A percentile compares a stretch with the other conserved stretches of the same genome.
These are phyloP conservation scores for Malurus elegans DNA, from an alignment of 2,113 vertebrate genomes.

Conservation along the genomic window DNA sequence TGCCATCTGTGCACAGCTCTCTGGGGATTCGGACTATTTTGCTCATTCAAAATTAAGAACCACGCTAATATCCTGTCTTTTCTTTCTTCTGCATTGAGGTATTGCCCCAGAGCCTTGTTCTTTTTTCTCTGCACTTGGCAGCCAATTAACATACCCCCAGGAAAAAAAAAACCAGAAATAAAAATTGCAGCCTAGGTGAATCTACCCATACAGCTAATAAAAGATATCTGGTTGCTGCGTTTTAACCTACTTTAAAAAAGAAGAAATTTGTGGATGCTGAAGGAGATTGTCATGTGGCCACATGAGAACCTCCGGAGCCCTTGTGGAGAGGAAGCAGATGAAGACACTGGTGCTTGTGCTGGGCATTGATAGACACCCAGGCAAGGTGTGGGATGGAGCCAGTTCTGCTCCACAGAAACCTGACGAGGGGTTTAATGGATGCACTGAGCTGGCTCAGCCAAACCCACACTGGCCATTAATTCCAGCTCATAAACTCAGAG, in stretches of 20 bases:
- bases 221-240: not conserved
- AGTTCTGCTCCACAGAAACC: not conserved
- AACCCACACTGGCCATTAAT: not conserved
- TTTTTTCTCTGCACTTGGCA: not conserved
- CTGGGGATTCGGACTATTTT: not conserved
- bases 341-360: not conserved
- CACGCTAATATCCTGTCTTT: not conserved
- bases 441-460: not conserved
- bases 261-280: not conserved
- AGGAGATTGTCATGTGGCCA: not conserved
- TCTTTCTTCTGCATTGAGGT: not conserved
- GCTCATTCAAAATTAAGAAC: not conserved
- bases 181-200: not conserved
- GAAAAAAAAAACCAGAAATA: not conserved
- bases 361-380: not conserved
- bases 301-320: not conserved
- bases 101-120: not conserved
- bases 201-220: not conserved
- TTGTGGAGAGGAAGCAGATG: not conserved
- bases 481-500: not conserved
- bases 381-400: not conserved
- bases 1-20: not conserved
- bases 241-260: not conserved
- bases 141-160: not conserved
- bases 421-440: not conserved